Base-by-base conservation (phyloP, 2,113 vertebrate species). In the Tragelaphus buxtoni region DNA sequence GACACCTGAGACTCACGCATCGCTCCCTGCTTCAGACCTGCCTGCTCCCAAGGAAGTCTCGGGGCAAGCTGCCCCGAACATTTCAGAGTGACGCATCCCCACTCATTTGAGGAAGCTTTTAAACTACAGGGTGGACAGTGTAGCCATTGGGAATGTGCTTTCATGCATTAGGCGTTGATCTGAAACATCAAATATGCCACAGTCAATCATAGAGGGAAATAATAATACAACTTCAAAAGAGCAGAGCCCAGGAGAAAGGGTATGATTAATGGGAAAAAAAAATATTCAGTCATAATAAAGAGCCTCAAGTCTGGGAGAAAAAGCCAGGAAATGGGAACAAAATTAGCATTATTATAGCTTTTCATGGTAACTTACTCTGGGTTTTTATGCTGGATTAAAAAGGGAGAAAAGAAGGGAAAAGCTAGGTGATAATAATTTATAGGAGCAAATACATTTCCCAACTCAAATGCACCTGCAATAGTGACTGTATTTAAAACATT, bases 331-430 rank as follows among this genome's bases (percentile, higher is more conserved):
- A 97, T 98, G 97, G 97, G 96, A 98, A 96, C 95, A 97, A 96
- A 97, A 98, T 98, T 97, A 97, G 96, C 98, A 98, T 98, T 96
- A 98, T 98, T 97, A 98, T 98, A 98, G 96, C 96, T 97, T 98
- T 98, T 98, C 96, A 97, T 69, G 94, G 96, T 97, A 97, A 98
- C 97, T 97, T 98, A 97, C 90, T 91, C 94, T 89, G 90, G 88
- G 92, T 96, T 96, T 97, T 98, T 96, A 96, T 89, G 95, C 88
- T 95, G 61, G 20, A 61, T 95, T 91, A 72, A 93, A 95, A 81
- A 45, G 39, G 77, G 42, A 85, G 58, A 77, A 80, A 95, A 88
- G 60, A 76, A 94, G 95, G 58, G 81, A 88, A 83, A 96, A 51
- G 45, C 87, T 95, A 92, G 92, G 69, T 96, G 97, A 97, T 97